Base-by-base conservation (phyloP, 1,140 invertebrate species). In the Pentalonia nigronervosa region DNA sequence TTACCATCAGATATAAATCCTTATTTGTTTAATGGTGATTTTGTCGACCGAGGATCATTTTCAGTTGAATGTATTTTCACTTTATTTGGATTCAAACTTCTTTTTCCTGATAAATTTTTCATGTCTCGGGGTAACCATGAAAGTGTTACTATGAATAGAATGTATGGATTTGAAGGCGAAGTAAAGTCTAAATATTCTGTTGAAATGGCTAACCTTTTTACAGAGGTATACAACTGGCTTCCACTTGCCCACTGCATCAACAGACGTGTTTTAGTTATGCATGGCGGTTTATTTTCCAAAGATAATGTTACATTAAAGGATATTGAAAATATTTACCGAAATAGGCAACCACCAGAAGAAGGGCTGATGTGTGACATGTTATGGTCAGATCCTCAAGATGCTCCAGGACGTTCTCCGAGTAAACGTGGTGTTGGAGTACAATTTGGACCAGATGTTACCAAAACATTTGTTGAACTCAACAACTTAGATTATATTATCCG, bases 11-110 rank as follows among this genome's bases (percentile, higher is more conserved):
- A 98, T 95, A 97, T 96, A 83, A 99, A 99, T 96, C 99, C 99
- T 94, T 99, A 99, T 96, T 96, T 99, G 94, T 99, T 99, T 95
- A 99, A 99, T 96, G 99, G 99, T 94, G 99, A 99, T 96, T 99
- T 99, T 96, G 99, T 99, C 83, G 99, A 99, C 95, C 96, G 99
- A 96, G 99, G 99, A 23, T 99, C 99, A 0, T 99, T 99, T 96
- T 99, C 99, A 36, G 99, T 99, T 47, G 99, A 99, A 96, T 99
- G 99, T 95, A 99, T 99, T 95, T 99, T 99, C 95, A 98, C 98
- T 41, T 96, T 99, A 84, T 99, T 99, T 95, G 98, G 98, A 94
- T 99, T 99, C 95, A 99, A 99, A 95, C 96, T 99, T 90, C 96
- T 99, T 23, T 99, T 98, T 96, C 99, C 99, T 1, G 97, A 99